Evolutionary conservation across 1,140 invertebrate species (phyloP).

Genomic region (Cherax destructor): DNA sequence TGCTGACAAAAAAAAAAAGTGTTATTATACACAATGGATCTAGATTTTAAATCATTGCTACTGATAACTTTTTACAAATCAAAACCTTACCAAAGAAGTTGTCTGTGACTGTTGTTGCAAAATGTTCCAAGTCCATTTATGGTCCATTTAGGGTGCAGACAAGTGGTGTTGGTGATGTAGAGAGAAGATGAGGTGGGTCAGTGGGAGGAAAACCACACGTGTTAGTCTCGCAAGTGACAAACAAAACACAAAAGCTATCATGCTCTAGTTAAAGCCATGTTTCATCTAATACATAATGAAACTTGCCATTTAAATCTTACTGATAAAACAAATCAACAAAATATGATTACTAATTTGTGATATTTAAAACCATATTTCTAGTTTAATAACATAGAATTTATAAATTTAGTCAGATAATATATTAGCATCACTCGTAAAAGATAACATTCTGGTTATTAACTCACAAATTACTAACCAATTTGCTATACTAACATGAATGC

Average conservation of each 20-base stretch:
- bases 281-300: not conserved
- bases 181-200: conserved; percentile 8
- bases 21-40: not conserved
- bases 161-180: conserved; percentile 21
- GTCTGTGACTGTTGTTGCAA: conserved; percentile 89
- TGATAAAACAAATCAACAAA: not conserved
- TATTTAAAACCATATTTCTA: not conserved
- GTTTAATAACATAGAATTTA: not conserved
- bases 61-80: not conserved
- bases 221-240: conserved; percentile 31
- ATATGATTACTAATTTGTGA: not conserved
- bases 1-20: not conserved
- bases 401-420: not conserved
- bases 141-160: conserved; percentile 28
- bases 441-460: not conserved
- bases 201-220: conserved; percentile 17
- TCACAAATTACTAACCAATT: not conserved
- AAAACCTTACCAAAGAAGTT: conserved; percentile 97
- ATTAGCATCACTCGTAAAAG: not conserved
- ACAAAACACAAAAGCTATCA: conserved; percentile 30
- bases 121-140: conserved; percentile 27
- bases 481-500: not conserved
- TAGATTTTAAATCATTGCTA: not conserved
- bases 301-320: not conserved
- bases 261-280: conserved; percentile 31